A percentile compares a stretch with the other conserved stretches of the same genome.
These are phyloP conservation scores for Laterallus jamaicensis DNA, from an alignment of 2,113 vertebrate genomes.

Conservation along the genomic window DNA sequence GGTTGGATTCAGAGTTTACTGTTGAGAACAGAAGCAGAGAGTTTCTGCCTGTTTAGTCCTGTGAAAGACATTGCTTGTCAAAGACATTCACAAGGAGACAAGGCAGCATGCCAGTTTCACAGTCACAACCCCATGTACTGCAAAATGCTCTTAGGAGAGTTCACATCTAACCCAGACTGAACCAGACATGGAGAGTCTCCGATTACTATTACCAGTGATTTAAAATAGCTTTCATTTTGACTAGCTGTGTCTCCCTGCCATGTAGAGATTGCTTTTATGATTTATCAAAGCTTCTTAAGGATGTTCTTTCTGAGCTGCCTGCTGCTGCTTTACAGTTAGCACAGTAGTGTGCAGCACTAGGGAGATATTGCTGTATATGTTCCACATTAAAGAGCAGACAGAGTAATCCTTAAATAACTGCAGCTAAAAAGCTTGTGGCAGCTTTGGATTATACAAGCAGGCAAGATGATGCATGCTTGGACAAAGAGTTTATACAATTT, in stretches of 20 bases:
- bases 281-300: slow-evolving; percentile 51
- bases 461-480: not conserved
- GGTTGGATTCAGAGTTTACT: not conserved
- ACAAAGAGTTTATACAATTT: not conserved
- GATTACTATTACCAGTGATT: not conserved
- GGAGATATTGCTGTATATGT: not conserved
- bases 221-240: slow-evolving; percentile 42
- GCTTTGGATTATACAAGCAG: not conserved
- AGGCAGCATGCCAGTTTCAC: not conserved
- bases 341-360: not conserved
- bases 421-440: slow-evolving; percentile 5
- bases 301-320: slow-evolving; percentile 20
- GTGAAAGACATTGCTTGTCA: not conserved
- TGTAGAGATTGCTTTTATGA: slow-evolving; percentile 30
- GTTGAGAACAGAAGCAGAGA: not conserved
- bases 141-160: not conserved
- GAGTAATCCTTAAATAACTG: slow-evolving; percentile 36
- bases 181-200: not conserved
- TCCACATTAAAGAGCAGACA: slow-evolving; percentile 23
- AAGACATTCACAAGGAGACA: not conserved
- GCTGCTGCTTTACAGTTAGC: not conserved
- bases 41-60: not conserved
- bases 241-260: not conserved
- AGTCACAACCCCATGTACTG: not conserved
- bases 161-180: not conserved